phyloP scores from a whole-genome alignment of 2,888 invertebrate genomes.

The Pachycephus smyrnensis region DNA sequence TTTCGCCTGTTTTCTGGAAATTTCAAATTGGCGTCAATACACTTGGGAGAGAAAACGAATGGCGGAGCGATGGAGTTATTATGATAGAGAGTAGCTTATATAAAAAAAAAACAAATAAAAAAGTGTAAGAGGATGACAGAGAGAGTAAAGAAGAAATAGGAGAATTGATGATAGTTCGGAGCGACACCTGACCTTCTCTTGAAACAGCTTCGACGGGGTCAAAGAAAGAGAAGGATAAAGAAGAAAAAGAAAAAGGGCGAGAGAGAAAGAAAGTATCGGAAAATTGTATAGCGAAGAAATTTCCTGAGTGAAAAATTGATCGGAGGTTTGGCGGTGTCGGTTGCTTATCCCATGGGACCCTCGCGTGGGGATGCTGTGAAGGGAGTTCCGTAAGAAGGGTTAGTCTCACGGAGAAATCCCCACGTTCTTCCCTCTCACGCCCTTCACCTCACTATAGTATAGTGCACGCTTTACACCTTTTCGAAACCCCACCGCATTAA shows the following conservation, averaged over 20 bases:
- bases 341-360: not conserved
- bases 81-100: not conserved
- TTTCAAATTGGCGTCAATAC: not conserved
- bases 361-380: not conserved
- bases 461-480: not conserved
- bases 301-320: conserved; percentile 53
- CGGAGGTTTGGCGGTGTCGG: conserved; percentile 19
- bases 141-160: not conserved
- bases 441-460: not conserved
- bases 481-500: not conserved
- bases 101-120: not conserved
- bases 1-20: not conserved
- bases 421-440: not conserved
- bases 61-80: not conserved
- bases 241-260: not conserved
- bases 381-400: not conserved
- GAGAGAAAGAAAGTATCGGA: conserved; percentile 22
- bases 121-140: not conserved
- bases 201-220: conserved; percentile 30
- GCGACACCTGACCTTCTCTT: conserved; percentile 24
- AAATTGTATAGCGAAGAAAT: conserved; percentile 40
- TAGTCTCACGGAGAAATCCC: not conserved
- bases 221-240: not conserved
- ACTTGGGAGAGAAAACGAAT: not conserved
- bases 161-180: conserved; percentile 8